Conservation (phyloP, 2,113 vertebrate genomes). For the Hylia prasina region DNA sequence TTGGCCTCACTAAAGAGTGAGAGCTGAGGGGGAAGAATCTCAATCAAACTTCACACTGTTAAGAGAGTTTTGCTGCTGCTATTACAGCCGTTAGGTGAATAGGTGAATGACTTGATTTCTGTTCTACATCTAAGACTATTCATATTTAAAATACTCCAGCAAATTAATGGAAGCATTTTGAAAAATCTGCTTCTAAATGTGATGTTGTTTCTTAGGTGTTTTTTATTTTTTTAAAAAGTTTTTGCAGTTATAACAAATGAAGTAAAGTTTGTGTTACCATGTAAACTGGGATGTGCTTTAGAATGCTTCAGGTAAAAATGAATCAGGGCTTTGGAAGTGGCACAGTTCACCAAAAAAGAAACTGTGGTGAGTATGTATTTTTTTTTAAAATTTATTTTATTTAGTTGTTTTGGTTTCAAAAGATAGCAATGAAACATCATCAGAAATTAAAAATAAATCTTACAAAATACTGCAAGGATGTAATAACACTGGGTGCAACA, state of each 20-base stretch:
- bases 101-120: background rate
- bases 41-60: background rate
- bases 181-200: background rate
- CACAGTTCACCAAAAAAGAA: background rate
- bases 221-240: background rate
- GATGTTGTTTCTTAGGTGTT: background rate
- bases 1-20: background rate
- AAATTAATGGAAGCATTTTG: background rate
- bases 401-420: background rate
- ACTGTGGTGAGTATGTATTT: background rate
- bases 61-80: background rate
- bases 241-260: background rate
- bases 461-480: background rate
- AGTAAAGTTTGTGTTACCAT: background rate
- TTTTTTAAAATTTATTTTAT: background rate
- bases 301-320: background rate
- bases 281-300: background rate
- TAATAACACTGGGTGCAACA: background rate
- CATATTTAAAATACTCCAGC: background rate
- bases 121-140: background rate
- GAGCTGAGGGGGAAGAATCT: background rate
- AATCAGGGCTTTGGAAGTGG: background rate
- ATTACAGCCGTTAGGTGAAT: background rate
- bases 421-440: background rate
- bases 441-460: conserved; percentile 1